Percentiles rank a stretch among this genome's conserved stretches.
Evolutionary conservation across 1,140 invertebrate genomes (phyloP).

Genomic region (Himalopsyche phryganea): DNA sequence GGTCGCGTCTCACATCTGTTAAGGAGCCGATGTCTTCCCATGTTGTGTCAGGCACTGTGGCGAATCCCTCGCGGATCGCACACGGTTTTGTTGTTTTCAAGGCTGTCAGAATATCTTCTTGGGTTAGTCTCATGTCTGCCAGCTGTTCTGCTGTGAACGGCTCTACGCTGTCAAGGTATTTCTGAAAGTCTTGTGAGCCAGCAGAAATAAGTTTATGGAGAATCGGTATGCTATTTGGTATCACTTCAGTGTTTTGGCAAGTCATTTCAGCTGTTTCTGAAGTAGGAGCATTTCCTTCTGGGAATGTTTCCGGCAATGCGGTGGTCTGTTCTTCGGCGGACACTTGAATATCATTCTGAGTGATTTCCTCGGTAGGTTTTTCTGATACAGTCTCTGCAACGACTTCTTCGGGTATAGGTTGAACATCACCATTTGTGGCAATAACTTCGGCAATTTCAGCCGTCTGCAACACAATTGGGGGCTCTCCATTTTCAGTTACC

Average conservation of each 20-base stretch:
- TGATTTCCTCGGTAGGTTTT: constrained; percentile 20
- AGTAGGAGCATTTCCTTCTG: background rate
- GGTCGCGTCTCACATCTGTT: constrained; percentile 79
- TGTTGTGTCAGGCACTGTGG: constrained; percentile 93
- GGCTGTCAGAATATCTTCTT: constrained; percentile 75
- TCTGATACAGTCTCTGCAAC: constrained; percentile 29
- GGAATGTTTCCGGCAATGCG: constrained; percentile 6
- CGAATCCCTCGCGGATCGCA: constrained; percentile 94
- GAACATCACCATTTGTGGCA: background rate
- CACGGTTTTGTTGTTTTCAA: constrained; percentile 85
- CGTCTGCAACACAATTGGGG: background rate
- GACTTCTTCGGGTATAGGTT: constrained; percentile 8
- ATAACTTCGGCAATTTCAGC: background rate
- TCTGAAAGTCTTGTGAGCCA: constrained; percentile 30
- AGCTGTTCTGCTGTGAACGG: constrained; percentile 60
- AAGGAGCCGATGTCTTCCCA: constrained; percentile 97
- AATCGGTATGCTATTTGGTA: background rate
- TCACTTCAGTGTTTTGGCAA: background rate
- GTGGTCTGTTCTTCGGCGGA: background rate
- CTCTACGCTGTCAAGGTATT: constrained; percentile 39
- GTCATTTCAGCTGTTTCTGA: background rate
- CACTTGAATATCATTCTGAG: background rate
- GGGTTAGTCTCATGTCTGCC: constrained; percentile 61
- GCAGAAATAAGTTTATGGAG: background rate
- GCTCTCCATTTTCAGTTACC: background rate